Evolutionary conservation across 2,888 invertebrate genomes (phyloP).

Genomic region (Eristalis arbustorum): DNA sequence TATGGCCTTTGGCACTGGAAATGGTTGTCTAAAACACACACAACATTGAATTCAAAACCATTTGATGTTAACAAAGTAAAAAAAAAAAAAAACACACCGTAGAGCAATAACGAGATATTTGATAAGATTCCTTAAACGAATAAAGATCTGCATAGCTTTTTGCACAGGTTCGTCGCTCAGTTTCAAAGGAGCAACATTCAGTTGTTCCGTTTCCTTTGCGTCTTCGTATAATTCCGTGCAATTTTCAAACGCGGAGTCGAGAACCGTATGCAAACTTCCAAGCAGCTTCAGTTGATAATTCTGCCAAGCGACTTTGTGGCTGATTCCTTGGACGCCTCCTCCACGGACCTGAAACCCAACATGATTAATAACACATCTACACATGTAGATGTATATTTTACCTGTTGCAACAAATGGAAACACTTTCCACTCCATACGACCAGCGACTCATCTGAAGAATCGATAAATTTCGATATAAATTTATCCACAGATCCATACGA

Average conservation of each 20-base stretch:
- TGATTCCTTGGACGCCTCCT: slow-evolving; percentile 74
- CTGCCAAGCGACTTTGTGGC: slow-evolving; percentile 75
- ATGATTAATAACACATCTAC: background rate
- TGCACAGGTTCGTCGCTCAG: slow-evolving; percentile 73
- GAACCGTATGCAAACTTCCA: slow-evolving; percentile 72
- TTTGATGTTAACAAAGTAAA: background rate
- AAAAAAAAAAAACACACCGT: slow-evolving; percentile 58
- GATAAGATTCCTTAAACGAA: slow-evolving; percentile 72
- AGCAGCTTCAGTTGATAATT: slow-evolving; percentile 73
- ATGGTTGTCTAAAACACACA: slow-evolving; percentile 73
- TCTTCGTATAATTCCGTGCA: slow-evolving; percentile 73
- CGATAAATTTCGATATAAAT: slow-evolving; percentile 73
- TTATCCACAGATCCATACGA: slow-evolving; percentile 73
- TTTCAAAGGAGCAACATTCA: slow-evolving; percentile 58
- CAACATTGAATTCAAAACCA: background rate
- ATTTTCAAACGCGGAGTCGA: slow-evolving; percentile 73
- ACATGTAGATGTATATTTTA: background rate
- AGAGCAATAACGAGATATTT: slow-evolving; percentile 72
- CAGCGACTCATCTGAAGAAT: slow-evolving; percentile 70
- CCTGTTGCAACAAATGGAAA: slow-evolving; percentile 75
- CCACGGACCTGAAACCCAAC: slow-evolving; percentile 72
- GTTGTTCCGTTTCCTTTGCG: slow-evolving; percentile 53
- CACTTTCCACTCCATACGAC: slow-evolving; percentile 74
- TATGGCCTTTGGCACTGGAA: slow-evolving; percentile 75
- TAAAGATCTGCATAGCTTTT: slow-evolving; percentile 72